Base-by-base conservation (phyloP, 1,140 invertebrate genomes). In the Nebria ingens region DNA sequence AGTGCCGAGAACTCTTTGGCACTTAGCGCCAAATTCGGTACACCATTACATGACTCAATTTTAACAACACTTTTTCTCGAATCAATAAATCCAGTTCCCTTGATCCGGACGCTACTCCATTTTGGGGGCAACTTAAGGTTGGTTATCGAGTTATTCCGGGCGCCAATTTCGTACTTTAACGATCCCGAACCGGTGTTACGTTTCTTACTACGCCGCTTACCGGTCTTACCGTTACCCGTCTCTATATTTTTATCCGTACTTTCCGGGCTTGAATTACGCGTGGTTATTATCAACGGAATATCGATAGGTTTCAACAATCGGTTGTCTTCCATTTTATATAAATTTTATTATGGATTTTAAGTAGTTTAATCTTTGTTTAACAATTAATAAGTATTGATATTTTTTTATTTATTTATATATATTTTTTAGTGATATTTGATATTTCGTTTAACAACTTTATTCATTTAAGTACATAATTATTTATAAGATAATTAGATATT, bases 1-100 rank as follows among this genome's bases (percentile, higher is more conserved):
- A 68, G 38, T 15, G 59, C 61, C 38, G 64, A 58, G 52, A 63
- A 67, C 68, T 78, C 76, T 67, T 76, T 76, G 69, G 68, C 68
- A 68, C 54, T 69, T 68, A 56, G 49, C 58, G 19, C 58, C 6
- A 62, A 60, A 13, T 56, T 58, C 2, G 65, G 64, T 15, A 78
- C 70, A 57, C 78, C 78, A 67, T 80, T 80, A 73, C 77, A 80
- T 51, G 77, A 75, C 72, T 79, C 77, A 56, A 80, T 71, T 58
- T 76, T 74, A 53, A 80, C 77, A 61, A 79, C 69, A 63, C 76
- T 78, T 62, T 75, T 76, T 60, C 76, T 70, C 49, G 76, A 78
- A 15, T 71, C 69, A 12, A 69, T 66, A 53, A 63, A 67, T 1
- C 68, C 75, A 57, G 77, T 77, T 64, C 78, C 78, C 62, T 74